Evolutionary conservation across 2,888 invertebrate species (phyloP).

Genomic region (Drosophila dives): DNA sequence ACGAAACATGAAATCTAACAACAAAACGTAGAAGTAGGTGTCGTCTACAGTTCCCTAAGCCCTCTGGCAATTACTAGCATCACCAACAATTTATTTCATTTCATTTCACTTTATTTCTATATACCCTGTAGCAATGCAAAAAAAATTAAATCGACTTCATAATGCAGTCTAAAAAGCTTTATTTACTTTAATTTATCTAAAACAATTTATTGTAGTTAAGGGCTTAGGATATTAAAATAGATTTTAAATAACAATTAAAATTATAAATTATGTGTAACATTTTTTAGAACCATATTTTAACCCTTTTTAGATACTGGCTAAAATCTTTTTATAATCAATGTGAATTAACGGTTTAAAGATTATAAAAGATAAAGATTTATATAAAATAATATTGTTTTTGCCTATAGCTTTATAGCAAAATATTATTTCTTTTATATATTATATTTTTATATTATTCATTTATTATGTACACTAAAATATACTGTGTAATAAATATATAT

Average conservation of each 20-base stretch:
- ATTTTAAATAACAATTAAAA: not conserved
- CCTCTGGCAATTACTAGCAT: slow-evolving; percentile 47
- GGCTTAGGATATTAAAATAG: accelerated
- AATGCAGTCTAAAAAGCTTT: not conserved
- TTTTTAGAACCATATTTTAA: not conserved
- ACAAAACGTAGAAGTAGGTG: slow-evolving; percentile 36
- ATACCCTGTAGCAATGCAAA: not conserved
- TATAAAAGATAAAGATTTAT: not conserved
- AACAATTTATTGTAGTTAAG: not conserved
- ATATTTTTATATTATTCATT: too few relatives aligned
- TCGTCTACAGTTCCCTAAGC: slow-evolving; percentile 44
- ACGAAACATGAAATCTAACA: slow-evolving; percentile 42
- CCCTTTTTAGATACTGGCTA: not conserved
- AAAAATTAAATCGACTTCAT: not conserved
- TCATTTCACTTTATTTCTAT: slow-evolving; percentile 27
- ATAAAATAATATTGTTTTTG: too few relatives aligned
- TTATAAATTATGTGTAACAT: accelerated
- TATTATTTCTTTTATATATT: too few relatives aligned
- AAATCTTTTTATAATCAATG: not conserved
- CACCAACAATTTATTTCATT: slow-evolving; percentile 40
- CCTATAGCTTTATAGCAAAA: too few relatives aligned
- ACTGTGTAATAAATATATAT: too few relatives aligned
- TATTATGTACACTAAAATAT: too few relatives aligned
- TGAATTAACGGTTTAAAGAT: not conserved
- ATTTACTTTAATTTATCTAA: not conserved